Base-by-base conservation (phyloP, 2,888 invertebrate species). In the Pheosia gnoma region DNA sequence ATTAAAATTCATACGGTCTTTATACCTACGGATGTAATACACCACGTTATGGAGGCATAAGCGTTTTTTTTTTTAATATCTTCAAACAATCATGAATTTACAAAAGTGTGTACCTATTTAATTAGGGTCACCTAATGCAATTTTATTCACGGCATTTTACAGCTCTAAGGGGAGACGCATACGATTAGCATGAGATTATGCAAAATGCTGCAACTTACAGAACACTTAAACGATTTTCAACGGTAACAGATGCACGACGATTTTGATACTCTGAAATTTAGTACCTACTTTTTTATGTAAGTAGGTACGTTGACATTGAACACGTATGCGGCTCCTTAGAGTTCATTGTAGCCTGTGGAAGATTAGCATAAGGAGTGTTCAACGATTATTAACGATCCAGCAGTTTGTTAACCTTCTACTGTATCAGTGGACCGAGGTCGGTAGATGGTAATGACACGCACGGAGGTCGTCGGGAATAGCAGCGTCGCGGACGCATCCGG, bases 171-270 rank as follows among this genome's bases (percentile, higher is more conserved):
- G 2, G 2, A 25, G n/a, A 47, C 47, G 51, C 51, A 51, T 51
- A 6, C 13, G 51, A 51, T 51, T 51, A 25, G 51, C 8, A 68
- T 67, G 68, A 68, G 74, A 74, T 71, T 67, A 71, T 71, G 71
- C 69, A 65, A 63, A 70, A 72, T 25, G 51, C 51, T 25, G 25
- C 51, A 6, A 51, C n/a, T 47, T n/a, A 47, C 47, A 47, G n/a
- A 47, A n/a, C 4, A 47, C 11, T n/a, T 47, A 9, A 47, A 47
- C 11, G n/a, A n/a, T 5, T 9, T 4, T 47, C 47, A 47, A 47
- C 11, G 47, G 6, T 47, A 47, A 11, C 11, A 4, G 4, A n/a
- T 47, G 5, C 45, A 47, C 45, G 11, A 8, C 45, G 47, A 47
- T 47, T 11, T 47, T 11, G 43, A 47, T 11, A n/a, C 11, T 11